These are phyloP conservation scores for Neoaliturus tenellus DNA, from an alignment of 2,888 invertebrate species.

Conservation along the genomic window DNA sequence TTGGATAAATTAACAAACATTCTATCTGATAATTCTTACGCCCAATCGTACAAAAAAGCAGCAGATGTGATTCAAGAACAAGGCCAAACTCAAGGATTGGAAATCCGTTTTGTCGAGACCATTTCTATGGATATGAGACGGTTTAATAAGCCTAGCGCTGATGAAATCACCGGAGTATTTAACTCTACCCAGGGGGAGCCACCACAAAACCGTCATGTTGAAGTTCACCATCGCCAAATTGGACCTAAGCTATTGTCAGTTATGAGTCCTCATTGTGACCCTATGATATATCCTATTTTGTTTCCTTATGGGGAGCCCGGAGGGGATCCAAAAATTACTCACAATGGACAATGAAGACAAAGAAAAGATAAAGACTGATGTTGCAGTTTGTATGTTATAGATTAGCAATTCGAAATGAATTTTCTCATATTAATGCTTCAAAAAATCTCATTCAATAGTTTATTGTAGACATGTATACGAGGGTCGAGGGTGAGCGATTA, in stretches of 20 bases:
- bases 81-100: neutral
- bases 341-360: slow-evolving; percentile 21
- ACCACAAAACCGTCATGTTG: neutral
- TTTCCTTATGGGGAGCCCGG: slow-evolving; percentile 36
- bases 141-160: neutral
- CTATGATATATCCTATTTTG: slow-evolving; percentile 18
- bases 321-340: slow-evolving; percentile 13
- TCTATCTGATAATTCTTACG: neutral
- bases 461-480: slow-evolving; percentile 10
- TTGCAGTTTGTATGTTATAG: slow-evolving; percentile 11
- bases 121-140: neutral
- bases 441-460: neutral
- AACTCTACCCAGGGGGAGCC: neutral
- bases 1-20: neutral
- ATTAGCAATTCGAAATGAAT: slow-evolving; percentile 1
- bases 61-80: neutral
- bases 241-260: slow-evolving; percentile 15
- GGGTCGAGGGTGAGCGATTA: neutral
- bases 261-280: slow-evolving; percentile 36
- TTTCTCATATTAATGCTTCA: slow-evolving; percentile 2
- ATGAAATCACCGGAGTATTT: neutral
- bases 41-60: slow-evolving; percentile 18
- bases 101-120: slow-evolving; percentile 9
- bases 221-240: neutral
- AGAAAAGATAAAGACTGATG: neutral